Percentiles rank a stretch among this genome's conserved stretches.
These are phyloP conservation scores for Python bivittatus DNA, from an alignment of 2,113 vertebrate species.

Conservation along the genomic window DNA sequence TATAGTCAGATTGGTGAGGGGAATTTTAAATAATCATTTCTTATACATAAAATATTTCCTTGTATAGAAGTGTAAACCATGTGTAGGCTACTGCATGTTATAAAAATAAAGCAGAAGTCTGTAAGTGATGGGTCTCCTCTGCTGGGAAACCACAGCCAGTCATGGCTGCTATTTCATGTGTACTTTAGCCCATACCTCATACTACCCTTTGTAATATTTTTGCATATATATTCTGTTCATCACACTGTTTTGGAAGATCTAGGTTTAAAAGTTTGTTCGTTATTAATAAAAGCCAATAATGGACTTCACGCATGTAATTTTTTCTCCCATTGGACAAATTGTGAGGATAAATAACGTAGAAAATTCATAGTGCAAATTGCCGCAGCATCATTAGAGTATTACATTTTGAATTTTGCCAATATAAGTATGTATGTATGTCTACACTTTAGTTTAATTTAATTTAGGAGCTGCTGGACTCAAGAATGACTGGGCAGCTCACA, in stretches of 20 bases:
- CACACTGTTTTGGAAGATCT: not conserved
- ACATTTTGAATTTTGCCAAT: not conserved
- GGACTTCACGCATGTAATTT: rapidly evolving
- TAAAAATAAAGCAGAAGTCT: not conserved
- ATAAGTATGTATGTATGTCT: not conserved
- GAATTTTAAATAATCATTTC: not conserved
- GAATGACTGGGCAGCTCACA: not conserved
- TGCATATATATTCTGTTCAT: not conserved
- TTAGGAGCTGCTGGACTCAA: not conserved
- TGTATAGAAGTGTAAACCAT: not conserved
- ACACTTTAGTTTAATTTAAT: not conserved
- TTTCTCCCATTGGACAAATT: not conserved
- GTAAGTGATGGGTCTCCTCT: not conserved
- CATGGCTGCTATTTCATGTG: not conserved
- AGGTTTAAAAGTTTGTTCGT: not conserved
- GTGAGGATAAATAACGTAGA: not conserved
- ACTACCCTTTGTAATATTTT: not conserved
- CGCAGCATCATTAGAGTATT: not conserved
- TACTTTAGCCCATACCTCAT: not conserved
- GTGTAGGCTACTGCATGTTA: not conserved
- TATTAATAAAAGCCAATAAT: not conserved
- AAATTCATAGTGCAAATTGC: not conserved
- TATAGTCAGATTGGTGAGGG: not conserved
- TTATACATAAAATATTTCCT: not conserved
- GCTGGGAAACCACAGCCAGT: not conserved